A percentile compares a stretch with the other conserved stretches of the same genome.
These are phyloP conservation scores for Drosophila hydei DNA, from an alignment of 1,140 invertebrate genomes.

Conservation along the genomic window DNA sequence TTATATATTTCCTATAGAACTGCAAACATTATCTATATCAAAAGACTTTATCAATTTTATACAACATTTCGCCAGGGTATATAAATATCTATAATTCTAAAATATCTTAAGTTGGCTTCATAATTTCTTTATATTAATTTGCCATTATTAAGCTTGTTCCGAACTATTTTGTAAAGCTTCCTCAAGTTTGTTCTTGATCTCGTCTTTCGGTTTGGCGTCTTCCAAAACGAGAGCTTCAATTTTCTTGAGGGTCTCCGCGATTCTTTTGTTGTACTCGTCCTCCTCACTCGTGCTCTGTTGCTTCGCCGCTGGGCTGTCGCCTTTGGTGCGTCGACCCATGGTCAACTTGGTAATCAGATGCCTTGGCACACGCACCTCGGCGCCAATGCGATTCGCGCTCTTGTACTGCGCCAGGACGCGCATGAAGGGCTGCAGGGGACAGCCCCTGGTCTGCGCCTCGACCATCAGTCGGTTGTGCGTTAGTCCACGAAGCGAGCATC, in stretches of 20 bases:
- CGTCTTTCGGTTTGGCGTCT: slow-evolving; percentile 30
- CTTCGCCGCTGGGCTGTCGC: slow-evolving; percentile 47
- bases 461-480: slow-evolving; percentile 61
- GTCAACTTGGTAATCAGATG: slow-evolving; percentile 60
- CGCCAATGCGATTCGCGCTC: slow-evolving; percentile 57
- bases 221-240: slow-evolving; percentile 48
- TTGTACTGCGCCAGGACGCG: slow-evolving; percentile 61
- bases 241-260: slow-evolving; percentile 53
- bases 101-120: too few species aligned
- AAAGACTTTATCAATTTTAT: too few species aligned
- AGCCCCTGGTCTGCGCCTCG: slow-evolving; percentile 42
- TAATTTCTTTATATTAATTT: too few species aligned
- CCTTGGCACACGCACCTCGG: slow-evolving; percentile 42
- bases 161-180: not conserved
- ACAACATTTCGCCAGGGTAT: too few species aligned
- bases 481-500: slow-evolving; percentile 65
- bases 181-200: not conserved
- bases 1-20: not conserved
- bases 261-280: slow-evolving; percentile 24
- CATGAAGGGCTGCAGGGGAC: slow-evolving; percentile 62
- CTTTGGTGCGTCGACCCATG: slow-evolving; percentile 58
- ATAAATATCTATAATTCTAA: too few species aligned
- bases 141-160: too few species aligned
- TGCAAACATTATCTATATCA: too few species aligned
- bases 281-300: slow-evolving; percentile 12